A percentile compares a stretch with the other conserved stretches of the same genome.
These are phyloP conservation scores for Psix sp. DNA, from an alignment of 1,140 invertebrate species.

Conservation along the genomic window DNA sequence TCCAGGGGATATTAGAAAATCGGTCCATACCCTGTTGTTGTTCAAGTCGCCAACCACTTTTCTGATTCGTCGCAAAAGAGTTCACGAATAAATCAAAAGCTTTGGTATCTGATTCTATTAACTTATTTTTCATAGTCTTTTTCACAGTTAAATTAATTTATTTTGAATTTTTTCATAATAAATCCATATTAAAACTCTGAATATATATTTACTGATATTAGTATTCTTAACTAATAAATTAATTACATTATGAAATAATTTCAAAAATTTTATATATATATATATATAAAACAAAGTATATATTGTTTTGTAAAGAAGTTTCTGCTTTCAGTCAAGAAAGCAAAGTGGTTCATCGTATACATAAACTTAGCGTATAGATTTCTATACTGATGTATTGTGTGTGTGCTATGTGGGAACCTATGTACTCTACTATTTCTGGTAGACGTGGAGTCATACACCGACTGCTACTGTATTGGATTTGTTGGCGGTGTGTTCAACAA, in stretches of 20 bases:
- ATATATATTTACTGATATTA: too few relatives aligned
- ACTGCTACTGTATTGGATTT: slow-evolving; percentile 70
- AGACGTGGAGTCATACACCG: slow-evolving; percentile 55
- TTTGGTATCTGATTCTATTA: slow-evolving; percentile 24
- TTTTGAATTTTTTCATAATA: too few relatives aligned
- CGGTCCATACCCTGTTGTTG: slow-evolving; percentile 42
- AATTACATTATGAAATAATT: too few relatives aligned
- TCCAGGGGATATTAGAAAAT: slow-evolving; percentile 65
- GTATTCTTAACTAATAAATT: too few relatives aligned
- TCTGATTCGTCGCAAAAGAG: slow-evolving; percentile 50
- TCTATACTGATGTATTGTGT: slow-evolving; percentile 49
- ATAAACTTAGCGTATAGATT: slow-evolving; percentile 52
- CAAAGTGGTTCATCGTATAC: slow-evolving; percentile 59
- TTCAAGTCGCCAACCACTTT: slow-evolving; percentile 52
- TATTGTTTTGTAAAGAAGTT: slow-evolving; percentile 48
- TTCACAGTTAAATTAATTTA: too few relatives aligned
- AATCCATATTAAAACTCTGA: too few relatives aligned
- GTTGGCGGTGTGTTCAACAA: slow-evolving; percentile 75
- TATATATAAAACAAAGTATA: slow-evolving; percentile 18
- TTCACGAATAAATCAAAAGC: slow-evolving; percentile 58
- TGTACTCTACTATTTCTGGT: slow-evolving; percentile 58
- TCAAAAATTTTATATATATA: too few relatives aligned
- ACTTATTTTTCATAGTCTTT: slow-evolving; percentile 30
- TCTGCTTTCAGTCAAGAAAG: slow-evolving; percentile 53
- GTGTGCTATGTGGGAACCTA: slow-evolving; percentile 51